These are phyloP conservation scores for Chaetophractus vellerosus DNA, from an alignment of 2,797 vertebrate genomes.

Conservation along the genomic window DNA sequence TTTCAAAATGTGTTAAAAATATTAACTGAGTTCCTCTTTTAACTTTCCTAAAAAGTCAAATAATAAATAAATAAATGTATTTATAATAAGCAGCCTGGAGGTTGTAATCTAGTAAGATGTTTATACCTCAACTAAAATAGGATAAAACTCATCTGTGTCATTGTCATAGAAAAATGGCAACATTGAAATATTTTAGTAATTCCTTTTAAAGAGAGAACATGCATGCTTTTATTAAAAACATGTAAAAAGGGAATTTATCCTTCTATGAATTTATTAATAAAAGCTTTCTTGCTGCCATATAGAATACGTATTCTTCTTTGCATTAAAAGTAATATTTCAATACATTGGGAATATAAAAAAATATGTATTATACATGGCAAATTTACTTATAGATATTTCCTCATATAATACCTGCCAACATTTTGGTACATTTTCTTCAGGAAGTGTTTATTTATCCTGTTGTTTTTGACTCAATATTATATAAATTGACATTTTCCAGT, in stretches of 20 bases:
- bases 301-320: neutral
- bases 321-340: slow-evolving; percentile 3
- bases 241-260: neutral
- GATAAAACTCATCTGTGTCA: neutral
- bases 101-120: slow-evolving; percentile 3
- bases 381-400: neutral
- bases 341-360: neutral
- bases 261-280: slow-evolving; percentile 31
- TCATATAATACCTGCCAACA: neutral
- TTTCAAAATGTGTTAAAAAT: neutral
- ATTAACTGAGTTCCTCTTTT: neutral
- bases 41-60: neutral
- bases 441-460: neutral
- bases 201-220: neutral
- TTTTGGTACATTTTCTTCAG: neutral
- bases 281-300: neutral
- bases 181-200: slow-evolving; percentile 48
- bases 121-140: neutral
- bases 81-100: neutral
- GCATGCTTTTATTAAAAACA: neutral
- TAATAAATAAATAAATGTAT: slow-evolving; percentile 3
- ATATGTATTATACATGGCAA: neutral
- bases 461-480: neutral
- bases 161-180: neutral
- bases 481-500: neutral